Conservation (phyloP, 2,113 vertebrate species). For the Agapornis roseicollis region DNA sequence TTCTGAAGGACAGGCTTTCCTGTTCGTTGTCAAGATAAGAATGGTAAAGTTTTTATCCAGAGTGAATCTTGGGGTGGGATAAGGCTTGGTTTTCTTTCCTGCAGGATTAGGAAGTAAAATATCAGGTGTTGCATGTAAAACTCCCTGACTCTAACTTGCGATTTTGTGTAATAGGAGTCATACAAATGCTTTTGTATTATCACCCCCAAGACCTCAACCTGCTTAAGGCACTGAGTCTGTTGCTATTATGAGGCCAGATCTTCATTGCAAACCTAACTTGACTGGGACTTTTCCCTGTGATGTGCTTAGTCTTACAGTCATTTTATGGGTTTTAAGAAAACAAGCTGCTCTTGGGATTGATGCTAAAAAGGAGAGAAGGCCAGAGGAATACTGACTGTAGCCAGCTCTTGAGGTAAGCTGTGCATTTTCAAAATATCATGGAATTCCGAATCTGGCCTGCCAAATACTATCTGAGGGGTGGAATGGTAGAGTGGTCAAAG, state of each 20-base stretch:
- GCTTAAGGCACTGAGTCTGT: background rate
- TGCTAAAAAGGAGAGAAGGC: background rate
- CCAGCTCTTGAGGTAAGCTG: background rate
- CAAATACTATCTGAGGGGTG: background rate
- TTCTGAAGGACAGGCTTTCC: background rate
- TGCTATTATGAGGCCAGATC: background rate
- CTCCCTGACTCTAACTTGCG: background rate
- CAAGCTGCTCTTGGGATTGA: background rate
- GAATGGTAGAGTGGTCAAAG: background rate
- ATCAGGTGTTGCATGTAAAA: background rate
- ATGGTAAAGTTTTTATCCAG: background rate
- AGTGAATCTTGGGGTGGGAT: background rate
- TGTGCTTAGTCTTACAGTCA: background rate
- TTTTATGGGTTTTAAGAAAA: background rate
- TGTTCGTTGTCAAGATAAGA: background rate
- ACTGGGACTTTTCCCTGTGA: background rate
- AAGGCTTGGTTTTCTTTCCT: background rate
- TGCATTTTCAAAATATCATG: background rate
- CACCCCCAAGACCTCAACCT: background rate
- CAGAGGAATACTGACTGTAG: background rate
- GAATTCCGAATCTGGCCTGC: background rate
- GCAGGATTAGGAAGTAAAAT: background rate
- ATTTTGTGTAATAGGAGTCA: background rate
- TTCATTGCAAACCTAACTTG: background rate
- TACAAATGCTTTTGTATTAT: background rate